phyloP scores from a whole-genome alignment of 2,888 invertebrate genomes.

The Microctonus aethiopoides region DNA sequence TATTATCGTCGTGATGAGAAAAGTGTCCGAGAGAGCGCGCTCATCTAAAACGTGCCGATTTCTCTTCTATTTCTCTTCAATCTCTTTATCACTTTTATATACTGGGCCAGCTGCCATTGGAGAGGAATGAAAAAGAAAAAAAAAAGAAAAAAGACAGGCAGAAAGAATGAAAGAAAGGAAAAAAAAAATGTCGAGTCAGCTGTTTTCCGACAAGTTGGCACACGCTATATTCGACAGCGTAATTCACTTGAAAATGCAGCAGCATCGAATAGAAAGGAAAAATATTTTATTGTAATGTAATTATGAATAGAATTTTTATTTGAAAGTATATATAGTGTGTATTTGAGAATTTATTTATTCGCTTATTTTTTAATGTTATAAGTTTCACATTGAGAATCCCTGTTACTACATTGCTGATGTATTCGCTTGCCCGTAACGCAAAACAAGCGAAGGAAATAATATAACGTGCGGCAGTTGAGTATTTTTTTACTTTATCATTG shows the following conservation, averaged over 20 bases:
- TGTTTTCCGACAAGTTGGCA: conserved; percentile 48
- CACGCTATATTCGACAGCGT: conserved; percentile 38
- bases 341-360: background rate
- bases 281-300: no score
- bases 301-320: no score
- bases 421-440: conserved; percentile 48
- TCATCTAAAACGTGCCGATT: conserved; percentile 5
- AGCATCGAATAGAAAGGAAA: no score
- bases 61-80: background rate
- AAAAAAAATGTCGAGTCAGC: conserved; percentile 52
- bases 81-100: conserved; percentile 1
- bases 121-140: background rate
- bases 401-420: conserved; percentile 42
- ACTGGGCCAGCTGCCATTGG: conserved; percentile 14
- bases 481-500: background rate
- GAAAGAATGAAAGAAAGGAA: background rate
- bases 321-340: no score
- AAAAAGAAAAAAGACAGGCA: background rate
- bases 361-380: background rate
- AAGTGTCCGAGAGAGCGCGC: conserved; percentile 20
- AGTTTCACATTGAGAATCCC: conserved; percentile 27
- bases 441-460: conserved; percentile 51
- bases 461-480: conserved; percentile 30
- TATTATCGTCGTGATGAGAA: background rate
- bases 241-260: no score